These are phyloP conservation scores for Nanorana parkeri DNA, from an alignment of 2,113 vertebrate species.

Conservation along the genomic window DNA sequence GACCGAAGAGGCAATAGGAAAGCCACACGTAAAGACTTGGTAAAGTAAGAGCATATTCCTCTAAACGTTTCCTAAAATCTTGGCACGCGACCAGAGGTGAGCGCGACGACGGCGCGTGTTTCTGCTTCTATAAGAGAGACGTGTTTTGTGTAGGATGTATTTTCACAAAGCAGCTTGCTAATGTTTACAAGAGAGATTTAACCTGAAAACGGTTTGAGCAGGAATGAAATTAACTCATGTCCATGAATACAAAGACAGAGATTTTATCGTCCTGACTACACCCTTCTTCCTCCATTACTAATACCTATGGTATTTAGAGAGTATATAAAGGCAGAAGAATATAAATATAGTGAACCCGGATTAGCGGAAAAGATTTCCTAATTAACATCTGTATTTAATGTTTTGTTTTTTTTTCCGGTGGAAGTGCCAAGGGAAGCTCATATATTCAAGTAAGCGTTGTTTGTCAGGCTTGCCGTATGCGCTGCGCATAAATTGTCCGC, in stretches of 20 bases:
- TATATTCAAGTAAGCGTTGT: neutral
- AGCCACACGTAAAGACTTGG: too few relatives aligned
- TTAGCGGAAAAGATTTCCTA: slow-evolving; percentile 18
- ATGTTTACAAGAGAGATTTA: slow-evolving; percentile 49
- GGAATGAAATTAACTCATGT: slow-evolving; percentile 37
- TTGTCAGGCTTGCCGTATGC: neutral
- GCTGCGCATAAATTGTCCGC: neutral
- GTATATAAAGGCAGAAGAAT: neutral
- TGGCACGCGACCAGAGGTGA: slow-evolving; percentile 20
- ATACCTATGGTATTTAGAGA: slow-evolving; percentile 29
- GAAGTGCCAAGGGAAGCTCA: neutral
- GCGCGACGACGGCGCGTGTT: neutral
- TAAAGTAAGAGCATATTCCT: neutral
- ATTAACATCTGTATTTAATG: slow-evolving; percentile 11
- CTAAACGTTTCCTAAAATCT: neutral
- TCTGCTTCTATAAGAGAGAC: neutral
- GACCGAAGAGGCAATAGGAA: too few relatives aligned
- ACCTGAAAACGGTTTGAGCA: slow-evolving; percentile 31
- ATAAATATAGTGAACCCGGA: slow-evolving; percentile 14
- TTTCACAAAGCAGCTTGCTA: slow-evolving; percentile 26
- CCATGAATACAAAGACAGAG: slow-evolving; percentile 38
- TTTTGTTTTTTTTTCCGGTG: neutral
- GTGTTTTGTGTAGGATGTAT: slow-evolving; percentile 41
- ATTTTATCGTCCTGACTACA: slow-evolving; percentile 20
- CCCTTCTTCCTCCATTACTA: slow-evolving; percentile 11